phyloP scores from a whole-genome alignment of 2,888 invertebrate genomes.

The Lasioglossum calceatum region DNA sequence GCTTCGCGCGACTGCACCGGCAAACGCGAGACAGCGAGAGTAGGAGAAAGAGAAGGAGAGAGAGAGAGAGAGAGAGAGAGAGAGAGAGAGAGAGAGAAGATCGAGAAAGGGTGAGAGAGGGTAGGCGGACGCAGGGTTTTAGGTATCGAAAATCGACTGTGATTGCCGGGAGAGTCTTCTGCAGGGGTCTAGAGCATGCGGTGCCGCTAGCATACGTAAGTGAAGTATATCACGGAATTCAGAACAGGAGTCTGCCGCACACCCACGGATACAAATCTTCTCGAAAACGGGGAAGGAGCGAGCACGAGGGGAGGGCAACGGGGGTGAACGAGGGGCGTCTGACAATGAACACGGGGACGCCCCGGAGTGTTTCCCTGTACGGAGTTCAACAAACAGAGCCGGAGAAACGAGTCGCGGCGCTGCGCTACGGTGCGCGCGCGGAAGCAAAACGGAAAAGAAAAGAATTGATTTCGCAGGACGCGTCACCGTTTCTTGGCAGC shows the following conservation, averaged over 20 bases:
- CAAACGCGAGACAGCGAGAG: neutral
- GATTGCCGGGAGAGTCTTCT: conserved; percentile 19
- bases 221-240: conserved; percentile 67
- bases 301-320: conserved; percentile 6
- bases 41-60: neutral
- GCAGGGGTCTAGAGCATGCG: conserved; percentile 13
- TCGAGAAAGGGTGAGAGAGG: neutral
- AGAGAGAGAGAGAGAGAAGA: neutral
- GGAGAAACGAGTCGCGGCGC: conserved; percentile 45
- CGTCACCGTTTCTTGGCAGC: conserved; percentile 65
- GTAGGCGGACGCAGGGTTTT: neutral
- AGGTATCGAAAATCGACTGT: conserved; percentile 44
- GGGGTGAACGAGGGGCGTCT: conserved; percentile 30
- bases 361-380: conserved; percentile 53
- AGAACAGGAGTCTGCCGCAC: conserved; percentile 59
- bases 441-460: conserved; percentile 52
- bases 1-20: conserved; percentile 17
- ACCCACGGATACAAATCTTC: conserved; percentile 67
- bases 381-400: conserved; percentile 56
- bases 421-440: neutral
- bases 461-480: conserved; percentile 72
- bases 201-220: conserved; percentile 53
- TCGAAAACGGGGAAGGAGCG: conserved; percentile 52
- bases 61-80: no score
- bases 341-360: conserved; percentile 47